Conservation (phyloP, 2,797 vertebrate species). For the Cetoscarus ocellatus region DNA sequence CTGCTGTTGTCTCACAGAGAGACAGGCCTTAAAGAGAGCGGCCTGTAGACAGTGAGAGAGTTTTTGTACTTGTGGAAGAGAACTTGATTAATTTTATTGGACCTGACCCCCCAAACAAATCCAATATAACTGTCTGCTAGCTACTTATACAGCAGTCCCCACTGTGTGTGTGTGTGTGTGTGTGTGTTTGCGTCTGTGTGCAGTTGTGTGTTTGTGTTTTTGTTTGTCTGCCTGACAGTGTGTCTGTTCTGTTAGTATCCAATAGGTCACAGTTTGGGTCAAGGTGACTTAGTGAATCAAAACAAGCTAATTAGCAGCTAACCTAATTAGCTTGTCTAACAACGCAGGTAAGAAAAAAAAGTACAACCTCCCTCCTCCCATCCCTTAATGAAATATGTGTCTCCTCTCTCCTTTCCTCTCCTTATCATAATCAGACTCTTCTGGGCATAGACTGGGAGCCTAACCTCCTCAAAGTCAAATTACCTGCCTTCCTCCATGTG, state of each 20-base stretch:
- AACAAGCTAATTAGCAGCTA: slow-evolving; percentile 78
- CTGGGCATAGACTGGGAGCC: slow-evolving; percentile 74
- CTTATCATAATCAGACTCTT: slow-evolving; percentile 78
- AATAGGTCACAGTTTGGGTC: slow-evolving; percentile 64
- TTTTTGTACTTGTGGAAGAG: slow-evolving; percentile 53
- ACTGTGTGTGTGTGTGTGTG: slow-evolving; percentile 22
- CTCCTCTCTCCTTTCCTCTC: slow-evolving; percentile 68
- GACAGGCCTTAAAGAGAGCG: slow-evolving; percentile 11
- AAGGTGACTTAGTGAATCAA: slow-evolving; percentile 80
- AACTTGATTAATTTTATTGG: slow-evolving; percentile 71
- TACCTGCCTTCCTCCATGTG: slow-evolving; percentile 53
- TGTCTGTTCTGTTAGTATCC: slow-evolving; percentile 57
- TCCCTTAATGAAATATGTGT: slow-evolving; percentile 78
- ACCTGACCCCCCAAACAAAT: slow-evolving; percentile 64
- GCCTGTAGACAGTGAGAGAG: slow-evolving; percentile 11
- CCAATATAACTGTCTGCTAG: slow-evolving; percentile 66
- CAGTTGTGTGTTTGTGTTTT: slow-evolving; percentile 10
- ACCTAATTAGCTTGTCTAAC: slow-evolving; percentile 77
- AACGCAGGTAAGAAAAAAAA: slow-evolving; percentile 51
- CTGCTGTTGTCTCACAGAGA: slow-evolving; percentile 1
- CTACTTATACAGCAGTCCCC: slow-evolving; percentile 57
- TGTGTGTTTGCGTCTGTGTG: slow-evolving; percentile 10
- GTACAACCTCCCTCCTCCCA: slow-evolving; percentile 45
- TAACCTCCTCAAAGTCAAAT: slow-evolving; percentile 83
- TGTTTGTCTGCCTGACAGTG: slow-evolving; percentile 39